These are phyloP conservation scores for Rhinogobio ventralis DNA, from an alignment of 2,797 vertebrate genomes.

Conservation along the genomic window DNA sequence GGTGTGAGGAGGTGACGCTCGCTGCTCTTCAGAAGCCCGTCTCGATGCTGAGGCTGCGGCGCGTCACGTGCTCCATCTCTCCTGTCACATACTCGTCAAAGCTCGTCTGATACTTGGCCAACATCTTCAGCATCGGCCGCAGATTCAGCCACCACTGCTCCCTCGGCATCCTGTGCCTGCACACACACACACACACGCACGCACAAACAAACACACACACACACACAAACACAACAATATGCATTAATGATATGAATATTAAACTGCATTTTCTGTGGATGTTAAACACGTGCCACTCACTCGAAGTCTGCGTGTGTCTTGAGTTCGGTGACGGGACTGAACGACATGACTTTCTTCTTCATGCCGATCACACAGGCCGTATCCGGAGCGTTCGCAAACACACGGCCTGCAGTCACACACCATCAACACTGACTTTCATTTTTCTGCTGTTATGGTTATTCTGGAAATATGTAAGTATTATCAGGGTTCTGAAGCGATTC, in stretches of 20 bases:
- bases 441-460: too few species aligned
- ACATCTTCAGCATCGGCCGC: slow-evolving; percentile 92
- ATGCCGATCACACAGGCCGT: slow-evolving; percentile 84
- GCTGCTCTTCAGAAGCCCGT: slow-evolving; percentile 85
- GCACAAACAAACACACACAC: background rate
- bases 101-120: slow-evolving; percentile 94
- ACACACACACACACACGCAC: background rate
- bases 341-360: slow-evolving; percentile 82
- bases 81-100: slow-evolving; percentile 91
- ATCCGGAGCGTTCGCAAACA: slow-evolving; percentile 81
- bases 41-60: slow-evolving; percentile 90
- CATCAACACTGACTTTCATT: too few species aligned
- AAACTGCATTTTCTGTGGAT: too few species aligned
- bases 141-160: slow-evolving; percentile 95
- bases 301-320: slow-evolving; percentile 86
- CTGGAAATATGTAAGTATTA: too few species aligned
- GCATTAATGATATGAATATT: background rate
- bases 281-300: slow-evolving; percentile 70
- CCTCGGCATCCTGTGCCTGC: slow-evolving; percentile 91
- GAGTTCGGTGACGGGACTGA: slow-evolving; percentile 83
- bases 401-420: slow-evolving; percentile 70
- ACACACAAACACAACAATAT: background rate
- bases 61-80: slow-evolving; percentile 91
- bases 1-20: too few species aligned
- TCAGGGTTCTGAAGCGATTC: background rate